These are phyloP conservation scores for Actenoides lindsayi DNA, from an alignment of 2,113 vertebrate species.

Conservation along the genomic window DNA sequence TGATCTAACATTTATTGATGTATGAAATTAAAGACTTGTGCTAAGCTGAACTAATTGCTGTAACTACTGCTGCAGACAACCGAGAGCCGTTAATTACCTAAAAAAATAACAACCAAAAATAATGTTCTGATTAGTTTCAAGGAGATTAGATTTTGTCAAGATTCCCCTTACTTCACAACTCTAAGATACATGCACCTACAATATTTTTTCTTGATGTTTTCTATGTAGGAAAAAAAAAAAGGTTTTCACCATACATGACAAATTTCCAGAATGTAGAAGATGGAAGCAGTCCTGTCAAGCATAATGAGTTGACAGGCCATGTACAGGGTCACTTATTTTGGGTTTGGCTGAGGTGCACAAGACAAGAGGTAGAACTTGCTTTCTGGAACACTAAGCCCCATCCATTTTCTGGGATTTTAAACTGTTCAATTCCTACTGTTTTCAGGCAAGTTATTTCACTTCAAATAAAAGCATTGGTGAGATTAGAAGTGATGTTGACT, in stretches of 20 bases:
- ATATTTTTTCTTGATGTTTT: neutral
- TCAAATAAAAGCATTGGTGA: neutral
- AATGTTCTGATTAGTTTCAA: neutral
- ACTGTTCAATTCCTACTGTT: neutral
- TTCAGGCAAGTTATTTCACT: neutral
- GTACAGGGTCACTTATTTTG: neutral
- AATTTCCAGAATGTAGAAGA: neutral
- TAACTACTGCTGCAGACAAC: neutral
- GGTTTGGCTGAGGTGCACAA: neutral
- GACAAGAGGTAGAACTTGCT: neutral
- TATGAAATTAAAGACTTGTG: constrained; percentile 48
- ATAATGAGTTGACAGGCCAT: neutral
- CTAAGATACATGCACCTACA: neutral
- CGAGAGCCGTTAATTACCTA: constrained; percentile 4
- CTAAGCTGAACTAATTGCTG: constrained; percentile 42
- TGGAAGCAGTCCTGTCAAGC: neutral
- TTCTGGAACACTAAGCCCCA: neutral
- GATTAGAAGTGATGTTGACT: neutral
- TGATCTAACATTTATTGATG: constrained; percentile 44
- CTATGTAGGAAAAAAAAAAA: neutral
- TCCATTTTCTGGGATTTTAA: neutral
- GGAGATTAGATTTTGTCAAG: neutral
- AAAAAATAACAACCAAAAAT: neutral
- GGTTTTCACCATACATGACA: neutral
- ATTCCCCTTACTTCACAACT: neutral